Evolutionary conservation across 2,113 vertebrate species (phyloP).

Genomic region (Thalassoma bifasciatum): DNA sequence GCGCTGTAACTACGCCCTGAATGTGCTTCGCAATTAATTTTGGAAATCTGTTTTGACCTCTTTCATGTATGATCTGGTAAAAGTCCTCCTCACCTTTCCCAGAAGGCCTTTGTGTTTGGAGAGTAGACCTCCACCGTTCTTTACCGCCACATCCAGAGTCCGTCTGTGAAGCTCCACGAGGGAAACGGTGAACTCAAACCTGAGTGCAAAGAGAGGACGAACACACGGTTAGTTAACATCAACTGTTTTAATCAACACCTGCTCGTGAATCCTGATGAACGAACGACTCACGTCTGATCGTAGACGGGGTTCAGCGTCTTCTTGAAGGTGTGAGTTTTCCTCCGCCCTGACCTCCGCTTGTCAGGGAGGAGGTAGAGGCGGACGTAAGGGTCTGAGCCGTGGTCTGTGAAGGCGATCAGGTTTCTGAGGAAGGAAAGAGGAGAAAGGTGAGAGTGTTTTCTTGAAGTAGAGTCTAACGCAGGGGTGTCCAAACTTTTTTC

Average conservation of each 20-base stretch:
- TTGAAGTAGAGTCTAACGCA: no score
- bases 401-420: constrained; percentile 92
- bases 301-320: constrained; percentile 92
- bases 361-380: constrained; percentile 96
- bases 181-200: constrained; percentile 95
- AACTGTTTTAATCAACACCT: no score
- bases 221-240: neutral
- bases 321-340: constrained; percentile 94
- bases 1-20: no score
- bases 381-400: constrained; percentile 94
- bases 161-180: constrained; percentile 90
- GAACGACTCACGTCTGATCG: constrained; percentile 89
- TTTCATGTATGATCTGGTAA: no score
- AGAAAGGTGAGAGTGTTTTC: neutral
- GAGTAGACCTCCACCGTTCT: constrained; percentile 94
- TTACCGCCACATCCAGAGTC: constrained; percentile 94
- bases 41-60: no score
- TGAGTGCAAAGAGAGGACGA: constrained; percentile 58
- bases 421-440: constrained; percentile 82
- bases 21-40: no score
- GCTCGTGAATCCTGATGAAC: neutral
- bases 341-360: constrained; percentile 93
- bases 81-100: constrained; percentile 87
- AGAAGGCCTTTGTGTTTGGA: constrained; percentile 97
- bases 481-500: no score